These are phyloP conservation scores for Nomada ferruginata DNA, from an alignment of 2,888 invertebrate species.

Conservation along the genomic window DNA sequence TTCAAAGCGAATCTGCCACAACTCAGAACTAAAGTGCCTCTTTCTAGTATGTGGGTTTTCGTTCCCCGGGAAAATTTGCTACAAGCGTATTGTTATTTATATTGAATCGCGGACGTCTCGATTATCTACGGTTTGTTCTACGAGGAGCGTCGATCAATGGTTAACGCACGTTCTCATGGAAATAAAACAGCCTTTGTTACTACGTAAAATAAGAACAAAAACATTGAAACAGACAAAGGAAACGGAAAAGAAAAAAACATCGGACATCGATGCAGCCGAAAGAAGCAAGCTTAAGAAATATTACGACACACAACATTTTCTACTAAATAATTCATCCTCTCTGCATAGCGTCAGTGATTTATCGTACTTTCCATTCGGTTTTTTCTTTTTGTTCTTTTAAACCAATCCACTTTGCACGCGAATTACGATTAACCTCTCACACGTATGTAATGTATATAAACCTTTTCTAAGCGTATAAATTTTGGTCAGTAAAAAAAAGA, in stretches of 20 bases:
- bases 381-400: background rate
- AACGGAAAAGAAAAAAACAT: background rate
- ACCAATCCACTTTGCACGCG: conserved; percentile 14
- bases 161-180: background rate
- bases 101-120: background rate
- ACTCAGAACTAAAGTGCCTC: conserved; percentile 22
- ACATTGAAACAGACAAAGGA: background rate
- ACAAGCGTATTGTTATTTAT: background rate
- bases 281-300: conserved; percentile 7
- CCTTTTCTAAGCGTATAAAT: conserved; percentile 55
- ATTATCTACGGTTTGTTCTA: background rate
- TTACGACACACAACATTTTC: background rate
- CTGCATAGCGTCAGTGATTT: background rate
- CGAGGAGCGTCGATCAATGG: background rate
- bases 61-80: conserved; percentile 14
- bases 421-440: conserved; percentile 28
- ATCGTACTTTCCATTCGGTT: background rate
- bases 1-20: conserved; percentile 43
- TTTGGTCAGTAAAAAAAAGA: conserved; percentile 61
- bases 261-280: background rate
- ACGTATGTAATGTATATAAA: conserved; percentile 29
- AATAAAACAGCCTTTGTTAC: background rate
- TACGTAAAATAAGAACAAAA: background rate
- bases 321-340: background rate
- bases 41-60: background rate